Base-by-base conservation (phyloP, 2,113 vertebrate genomes). In the Mastomys coucha region DNA sequence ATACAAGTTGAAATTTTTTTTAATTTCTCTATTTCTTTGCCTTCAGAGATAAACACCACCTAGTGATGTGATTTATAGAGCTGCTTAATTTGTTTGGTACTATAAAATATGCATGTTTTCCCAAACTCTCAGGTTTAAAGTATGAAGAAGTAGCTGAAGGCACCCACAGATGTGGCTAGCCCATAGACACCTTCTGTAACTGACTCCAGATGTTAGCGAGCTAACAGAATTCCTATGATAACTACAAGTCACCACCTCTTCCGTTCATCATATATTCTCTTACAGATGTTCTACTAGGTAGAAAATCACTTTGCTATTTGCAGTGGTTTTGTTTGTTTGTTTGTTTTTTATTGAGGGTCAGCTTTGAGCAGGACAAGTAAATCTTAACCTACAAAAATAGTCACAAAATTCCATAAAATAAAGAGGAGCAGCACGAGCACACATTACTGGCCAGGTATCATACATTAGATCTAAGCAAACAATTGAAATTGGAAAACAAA, bases 401-500 rank as follows among this genome's bases (percentile, higher is more conserved):
- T 85, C 4, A 85, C 24, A 75, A 76, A 84, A 36, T 1, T 67
- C 2, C n/a, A 39, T 24, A 86, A 94, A 91, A 9, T 14, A 75
- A 87, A 11, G 33, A 86, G 81, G 85, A 94, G 53, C 56, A 73
- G 14, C 0, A 45, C 36, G 6, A 77, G 2, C 2, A 51, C 0
- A 82, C 28, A 65, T 3, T 7, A 77, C 7, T 85, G 10, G 86
- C 86, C 78, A 81, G 2, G 10, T 77, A 28, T 0, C 20, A 84
- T 42, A 42, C 14, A 75, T 20, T 86, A 77, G 90, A 28, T 33
- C 53, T 91, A 89, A 65, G 51, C 31, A 89, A 81, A 65, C 0
- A 26, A 93, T 26, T 42, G 7, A 82, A 88, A 97, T 76, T 58
- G 4, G 13, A 90, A 94, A 91, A 93, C 20, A 69, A 77, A 91